These are phyloP conservation scores for sheep (Ovis aries) DNA, from an alignment of 2,113 vertebrate genomes.

Conservation along the genomic window DNA sequence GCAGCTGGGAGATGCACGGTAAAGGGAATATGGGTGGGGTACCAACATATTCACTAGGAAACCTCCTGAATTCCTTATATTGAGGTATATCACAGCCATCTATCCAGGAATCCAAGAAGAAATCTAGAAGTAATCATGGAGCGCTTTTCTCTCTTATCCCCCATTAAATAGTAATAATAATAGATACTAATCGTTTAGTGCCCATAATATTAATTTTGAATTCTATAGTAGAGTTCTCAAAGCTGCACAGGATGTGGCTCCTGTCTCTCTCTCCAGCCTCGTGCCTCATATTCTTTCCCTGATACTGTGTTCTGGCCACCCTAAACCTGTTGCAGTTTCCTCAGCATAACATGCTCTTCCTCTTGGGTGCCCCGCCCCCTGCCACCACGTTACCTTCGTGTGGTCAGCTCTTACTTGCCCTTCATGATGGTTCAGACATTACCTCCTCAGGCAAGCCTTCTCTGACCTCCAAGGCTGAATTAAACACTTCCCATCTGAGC, in stretches of 20 bases:
- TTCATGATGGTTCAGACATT: background rate
- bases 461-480: background rate
- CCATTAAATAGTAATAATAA: conserved; percentile 23
- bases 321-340: background rate
- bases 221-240: background rate
- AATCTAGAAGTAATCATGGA: background rate
- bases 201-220: background rate
- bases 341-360: background rate
- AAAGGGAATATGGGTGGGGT: background rate
- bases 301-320: background rate
- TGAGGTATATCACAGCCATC: background rate
- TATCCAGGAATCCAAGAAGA: background rate
- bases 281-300: background rate
- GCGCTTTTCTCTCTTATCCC: background rate
- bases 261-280: background rate
- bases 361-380: background rate
- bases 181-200: background rate
- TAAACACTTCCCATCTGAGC: background rate
- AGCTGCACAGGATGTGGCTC: background rate
- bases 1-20: background rate
- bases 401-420: background rate
- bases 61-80: background rate
- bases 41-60: background rate
- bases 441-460: background rate
- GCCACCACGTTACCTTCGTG: background rate